phyloP scores from a whole-genome alignment of 2,113 vertebrate species.

The Nansenia antarctica region DNA sequence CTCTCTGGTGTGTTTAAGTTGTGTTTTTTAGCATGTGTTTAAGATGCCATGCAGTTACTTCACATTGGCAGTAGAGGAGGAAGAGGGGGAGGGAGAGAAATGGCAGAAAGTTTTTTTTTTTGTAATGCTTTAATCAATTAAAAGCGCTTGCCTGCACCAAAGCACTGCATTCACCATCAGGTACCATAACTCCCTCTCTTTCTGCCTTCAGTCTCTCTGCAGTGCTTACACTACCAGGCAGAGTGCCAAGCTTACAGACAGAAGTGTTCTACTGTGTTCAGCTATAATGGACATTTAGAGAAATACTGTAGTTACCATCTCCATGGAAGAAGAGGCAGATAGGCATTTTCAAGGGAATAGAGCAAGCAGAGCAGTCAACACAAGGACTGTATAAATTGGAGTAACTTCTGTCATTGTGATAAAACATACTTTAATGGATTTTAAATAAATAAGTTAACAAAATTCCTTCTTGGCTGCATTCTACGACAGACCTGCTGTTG shows the following conservation, averaged over 20 bases:
- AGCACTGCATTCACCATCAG: neutral
- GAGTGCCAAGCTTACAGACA: slow-evolving; percentile 32
- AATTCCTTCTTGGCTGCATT: slow-evolving; percentile 31
- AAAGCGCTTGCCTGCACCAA: slow-evolving; percentile 42
- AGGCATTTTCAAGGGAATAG: neutral
- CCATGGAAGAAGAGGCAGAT: slow-evolving; percentile 53
- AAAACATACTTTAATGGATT: slow-evolving; percentile 8
- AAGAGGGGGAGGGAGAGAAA: slow-evolving; percentile 19
- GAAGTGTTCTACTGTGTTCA: slow-evolving; percentile 6
- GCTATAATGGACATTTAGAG: slow-evolving; percentile 22
- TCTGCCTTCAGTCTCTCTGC: slow-evolving; percentile 30
- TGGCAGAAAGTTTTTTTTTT: slow-evolving; percentile 22
- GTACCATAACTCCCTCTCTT: slow-evolving; percentile 2
- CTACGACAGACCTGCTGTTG: slow-evolving; percentile 27
- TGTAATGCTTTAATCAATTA: slow-evolving; percentile 29
- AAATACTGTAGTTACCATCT: slow-evolving; percentile 30
- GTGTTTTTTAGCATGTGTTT: slow-evolving; percentile 35
- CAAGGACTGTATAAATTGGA: neutral
- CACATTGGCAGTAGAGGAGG: slow-evolving; percentile 35
- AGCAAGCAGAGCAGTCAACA: slow-evolving; percentile 34
- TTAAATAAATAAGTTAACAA: slow-evolving; percentile 36
- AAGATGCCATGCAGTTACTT: slow-evolving; percentile 61
- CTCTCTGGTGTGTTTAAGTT: slow-evolving; percentile 17
- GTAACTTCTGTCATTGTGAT: slow-evolving; percentile 6
- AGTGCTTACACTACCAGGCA: slow-evolving; percentile 21